Evolutionary conservation across 2,888 invertebrate species (phyloP).

Genomic region (Argynnis bischoffii): DNA sequence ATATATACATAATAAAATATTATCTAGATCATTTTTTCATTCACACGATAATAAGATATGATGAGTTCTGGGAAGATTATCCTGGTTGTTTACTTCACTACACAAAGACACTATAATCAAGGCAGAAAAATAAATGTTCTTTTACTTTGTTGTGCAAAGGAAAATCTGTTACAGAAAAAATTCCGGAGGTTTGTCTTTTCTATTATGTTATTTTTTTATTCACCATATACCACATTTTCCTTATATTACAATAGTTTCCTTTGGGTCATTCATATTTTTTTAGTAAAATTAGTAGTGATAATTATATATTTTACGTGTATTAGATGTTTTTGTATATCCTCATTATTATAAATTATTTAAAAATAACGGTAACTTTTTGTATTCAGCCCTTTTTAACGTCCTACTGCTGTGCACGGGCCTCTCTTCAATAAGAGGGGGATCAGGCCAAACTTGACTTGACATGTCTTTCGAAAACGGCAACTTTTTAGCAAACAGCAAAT

Average conservation of each 20-base stretch:
- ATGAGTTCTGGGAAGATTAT: constrained; percentile 28
- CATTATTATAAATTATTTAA: no score
- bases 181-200: constrained; percentile 24
- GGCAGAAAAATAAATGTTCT: constrained; percentile 28
- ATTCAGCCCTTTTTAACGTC: no score
- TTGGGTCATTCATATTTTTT: background rate
- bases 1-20: background rate
- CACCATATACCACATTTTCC: background rate
- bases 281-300: background rate
- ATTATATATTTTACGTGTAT: no score
- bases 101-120: constrained; percentile 30
- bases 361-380: no score
- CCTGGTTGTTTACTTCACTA: constrained; percentile 26
- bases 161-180: constrained; percentile 26
- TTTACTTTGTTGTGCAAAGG: constrained; percentile 30
- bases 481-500: no score
- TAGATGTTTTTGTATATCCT: no score
- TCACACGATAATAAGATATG: constrained; percentile 25
- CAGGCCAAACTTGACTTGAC: no score
- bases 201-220: constrained; percentile 22
- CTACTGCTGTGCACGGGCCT: no score
- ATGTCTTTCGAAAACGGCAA: no score
- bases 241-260: background rate
- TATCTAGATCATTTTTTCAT: constrained; percentile 8
- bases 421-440: no score